Conservation (phyloP, 2,888 invertebrate species). For the Agrenia bidenticulata region DNA sequence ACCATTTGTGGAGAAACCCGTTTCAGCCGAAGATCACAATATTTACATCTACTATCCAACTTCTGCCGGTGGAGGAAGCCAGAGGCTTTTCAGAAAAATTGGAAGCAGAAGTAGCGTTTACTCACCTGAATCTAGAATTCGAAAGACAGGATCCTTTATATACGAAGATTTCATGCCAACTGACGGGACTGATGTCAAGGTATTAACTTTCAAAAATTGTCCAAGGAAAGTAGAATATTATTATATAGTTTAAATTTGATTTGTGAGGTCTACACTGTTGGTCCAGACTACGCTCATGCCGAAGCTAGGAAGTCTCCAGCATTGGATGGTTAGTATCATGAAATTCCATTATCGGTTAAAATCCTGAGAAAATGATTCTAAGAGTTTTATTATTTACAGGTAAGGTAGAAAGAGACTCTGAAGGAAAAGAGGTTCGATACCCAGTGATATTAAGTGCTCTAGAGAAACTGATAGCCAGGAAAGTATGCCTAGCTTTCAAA, state of each 20-base stretch:
- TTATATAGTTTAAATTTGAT: too few species aligned
- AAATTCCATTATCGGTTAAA: too few species aligned
- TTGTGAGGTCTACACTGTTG: conserved; percentile 91
- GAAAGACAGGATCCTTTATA: conserved; percentile 96
- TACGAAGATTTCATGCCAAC: conserved; percentile 99
- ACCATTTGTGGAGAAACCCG: conserved; percentile 97
- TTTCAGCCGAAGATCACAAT: conserved; percentile 99
- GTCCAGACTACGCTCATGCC: conserved; percentile 98
- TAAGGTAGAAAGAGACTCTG: conserved; percentile 95
- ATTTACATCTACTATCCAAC: conserved; percentile 99
- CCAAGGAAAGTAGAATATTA: too few species aligned
- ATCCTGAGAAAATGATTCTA: too few species aligned
- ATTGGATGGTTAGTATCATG: conserved; percentile 67
- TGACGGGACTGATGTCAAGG: conserved; percentile 82
- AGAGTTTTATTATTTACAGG: conserved; percentile 55
- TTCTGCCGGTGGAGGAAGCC: conserved; percentile 96
- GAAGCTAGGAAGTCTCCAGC: conserved; percentile 99
- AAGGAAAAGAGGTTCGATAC: conserved; percentile 97
- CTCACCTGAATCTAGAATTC: conserved; percentile 91
- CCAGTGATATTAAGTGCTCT: conserved; percentile 96
- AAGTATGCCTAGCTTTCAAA: conserved; percentile 93
- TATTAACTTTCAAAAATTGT: conserved; percentile 52
- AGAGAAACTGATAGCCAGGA: conserved; percentile 96
- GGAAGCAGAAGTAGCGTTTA: conserved; percentile 98
- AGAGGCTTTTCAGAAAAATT: conserved; percentile 97